A percentile compares a stretch with the other conserved stretches of the same genome.
Evolutionary conservation across 2,797 vertebrate species (phyloP).

Genomic region (Phaenicophaeus curvirostris): DNA sequence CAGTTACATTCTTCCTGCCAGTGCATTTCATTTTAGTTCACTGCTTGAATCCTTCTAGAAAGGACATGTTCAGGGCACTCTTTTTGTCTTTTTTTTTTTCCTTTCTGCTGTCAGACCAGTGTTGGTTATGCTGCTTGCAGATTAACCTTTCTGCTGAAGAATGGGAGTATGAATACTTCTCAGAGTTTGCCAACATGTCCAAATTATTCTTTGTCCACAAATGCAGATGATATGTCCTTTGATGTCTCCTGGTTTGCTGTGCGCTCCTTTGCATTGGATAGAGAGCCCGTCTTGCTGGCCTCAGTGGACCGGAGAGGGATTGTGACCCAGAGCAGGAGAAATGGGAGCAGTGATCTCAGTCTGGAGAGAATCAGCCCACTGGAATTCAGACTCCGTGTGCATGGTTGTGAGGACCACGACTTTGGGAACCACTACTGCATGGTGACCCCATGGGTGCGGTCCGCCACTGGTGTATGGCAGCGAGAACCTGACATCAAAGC

Average conservation of each 20-base stretch:
- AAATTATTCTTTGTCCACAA: neutral
- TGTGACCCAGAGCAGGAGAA: conserved; percentile 78
- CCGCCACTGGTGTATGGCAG: conserved; percentile 86
- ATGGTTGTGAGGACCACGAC: conserved; percentile 88
- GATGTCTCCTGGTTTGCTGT: conserved; percentile 90
- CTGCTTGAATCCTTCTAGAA: neutral
- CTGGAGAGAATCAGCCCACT: conserved; percentile 82
- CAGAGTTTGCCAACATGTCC: neutral
- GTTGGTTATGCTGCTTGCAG: neutral
- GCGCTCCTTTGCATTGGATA: conserved; percentile 77
- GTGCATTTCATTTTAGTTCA: neutral
- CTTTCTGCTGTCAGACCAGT: neutral
- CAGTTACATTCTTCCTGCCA: neutral
- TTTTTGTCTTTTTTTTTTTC: neutral
- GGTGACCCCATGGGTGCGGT: conserved; percentile 90
- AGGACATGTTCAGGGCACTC: neutral
- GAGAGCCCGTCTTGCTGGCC: conserved; percentile 73
- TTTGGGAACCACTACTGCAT: conserved; percentile 90
- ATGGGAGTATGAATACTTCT: neutral
- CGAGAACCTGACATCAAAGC: conserved; percentile 83
- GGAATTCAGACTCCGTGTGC: conserved; percentile 84
- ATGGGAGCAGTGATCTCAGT: conserved; percentile 88
- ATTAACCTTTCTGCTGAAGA: neutral
- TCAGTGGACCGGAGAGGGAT: conserved; percentile 86
- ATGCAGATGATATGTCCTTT: conserved; percentile 86